Evolutionary conservation across 2,113 vertebrate species (phyloP), one percentile per base, ranked within the genome.

Genomic region (Spilogale gracilis): DNA sequence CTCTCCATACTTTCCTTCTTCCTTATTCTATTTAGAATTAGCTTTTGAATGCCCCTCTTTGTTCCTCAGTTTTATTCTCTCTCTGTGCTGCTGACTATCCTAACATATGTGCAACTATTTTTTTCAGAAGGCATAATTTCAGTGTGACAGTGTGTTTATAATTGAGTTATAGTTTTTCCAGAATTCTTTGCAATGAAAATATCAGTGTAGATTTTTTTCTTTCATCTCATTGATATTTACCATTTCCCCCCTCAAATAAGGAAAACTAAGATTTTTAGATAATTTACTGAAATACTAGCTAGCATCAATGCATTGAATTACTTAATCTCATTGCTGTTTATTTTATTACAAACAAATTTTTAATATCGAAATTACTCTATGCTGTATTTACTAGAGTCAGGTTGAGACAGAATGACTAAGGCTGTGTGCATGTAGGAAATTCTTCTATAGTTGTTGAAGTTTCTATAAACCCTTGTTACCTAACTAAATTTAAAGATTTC

Each of bases 41-140:
- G 13, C 6, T 61, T 88, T 43, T 25, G 81, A 85, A 63, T 45
- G 16, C 1, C 10, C 6, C 20, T 13, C 10, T 71, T 67, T 69
- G 54, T 71, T 73, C n/a, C 13, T 84, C 18, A 32, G 43, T 48
- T 91, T 84, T 83, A 25, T 58, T 88, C 74, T 74, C 18, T 56
- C 45, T 82, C 79, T 54, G 1, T 95, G 43, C 20, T 78, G 50
- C 43, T 86, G 23, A 60, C 56, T 91, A 17, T 94, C 56, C 63
- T 73, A 82, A 9, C 60, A 79, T 54, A 54, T 67, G 23, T 38
- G 25, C 67, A 17, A 11, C 16, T 69, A 3, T 32, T 83, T 12
- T 95, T 95, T 84, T 52, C 50, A 67, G 54, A 89, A 89, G n/a
- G 2, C 63, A 50, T 56, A 92, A 85, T 94, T 98, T 96, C 63